Evolutionary conservation across 1,140 invertebrate species (phyloP).

Genomic region (Cyclargus thomasi): DNA sequence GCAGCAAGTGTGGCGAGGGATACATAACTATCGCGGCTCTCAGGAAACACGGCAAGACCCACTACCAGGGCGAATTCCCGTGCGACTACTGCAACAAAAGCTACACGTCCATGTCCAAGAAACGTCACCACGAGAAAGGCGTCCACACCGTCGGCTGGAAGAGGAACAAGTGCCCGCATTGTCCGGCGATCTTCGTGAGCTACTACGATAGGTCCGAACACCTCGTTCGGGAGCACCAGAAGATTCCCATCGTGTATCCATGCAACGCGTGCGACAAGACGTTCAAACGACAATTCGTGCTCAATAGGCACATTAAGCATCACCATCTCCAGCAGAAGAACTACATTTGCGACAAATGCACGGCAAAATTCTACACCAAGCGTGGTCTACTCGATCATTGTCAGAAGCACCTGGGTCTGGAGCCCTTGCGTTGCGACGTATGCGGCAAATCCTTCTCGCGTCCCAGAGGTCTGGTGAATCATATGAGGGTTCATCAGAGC

Average conservation of each 20-base stretch:
- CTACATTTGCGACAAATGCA: conserved; percentile 67
- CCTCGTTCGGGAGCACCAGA: conserved; percentile 62
- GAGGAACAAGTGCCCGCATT: conserved; percentile 69
- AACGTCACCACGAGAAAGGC: conserved; percentile 62
- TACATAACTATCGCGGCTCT: conserved; percentile 64
- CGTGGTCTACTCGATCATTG: conserved; percentile 64
- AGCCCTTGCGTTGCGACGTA: conserved; percentile 79
- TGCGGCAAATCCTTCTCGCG: conserved; percentile 82
- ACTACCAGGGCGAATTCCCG: conserved; percentile 60
- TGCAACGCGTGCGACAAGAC: conserved; percentile 71
- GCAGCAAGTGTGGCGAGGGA: conserved; percentile 59
- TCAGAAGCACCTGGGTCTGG: conserved; percentile 52
- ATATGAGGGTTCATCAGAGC: conserved; percentile 75
- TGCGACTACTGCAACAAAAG: conserved; percentile 59
- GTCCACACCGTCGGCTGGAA: conserved; percentile 61
- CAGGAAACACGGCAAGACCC: conserved; percentile 61
- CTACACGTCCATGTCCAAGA: conserved; percentile 61
- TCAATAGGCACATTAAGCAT: conserved; percentile 65
- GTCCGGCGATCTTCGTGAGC: conserved; percentile 66
- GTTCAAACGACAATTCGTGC: conserved; percentile 63
- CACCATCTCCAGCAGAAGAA: conserved; percentile 68
- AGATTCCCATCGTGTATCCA: conserved; percentile 51
- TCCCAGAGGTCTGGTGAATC: conserved; percentile 89
- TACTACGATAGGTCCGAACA: conserved; percentile 68
- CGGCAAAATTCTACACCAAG: conserved; percentile 66